Evolutionary conservation across 2,888 invertebrate genomes (phyloP).

Genomic region (Calameuta filiformis): DNA sequence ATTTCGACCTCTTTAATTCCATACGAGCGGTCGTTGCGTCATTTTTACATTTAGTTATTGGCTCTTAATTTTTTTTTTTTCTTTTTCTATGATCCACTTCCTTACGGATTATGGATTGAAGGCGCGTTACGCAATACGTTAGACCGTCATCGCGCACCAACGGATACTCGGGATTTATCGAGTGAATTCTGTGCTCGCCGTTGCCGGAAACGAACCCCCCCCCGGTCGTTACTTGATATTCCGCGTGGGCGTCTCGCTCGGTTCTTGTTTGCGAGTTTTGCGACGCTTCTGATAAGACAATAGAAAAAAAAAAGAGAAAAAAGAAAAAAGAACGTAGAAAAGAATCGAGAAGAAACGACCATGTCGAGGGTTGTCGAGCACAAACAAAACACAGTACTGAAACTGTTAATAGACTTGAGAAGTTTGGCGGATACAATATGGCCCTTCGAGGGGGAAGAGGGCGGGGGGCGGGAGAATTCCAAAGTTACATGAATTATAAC

Average conservation of each 20-base stretch:
- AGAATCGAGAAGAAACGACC: neutral
- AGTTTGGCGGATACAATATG: neutral
- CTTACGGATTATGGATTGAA: neutral
- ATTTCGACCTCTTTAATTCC: neutral
- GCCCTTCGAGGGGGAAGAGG: neutral
- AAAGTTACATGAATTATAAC: neutral
- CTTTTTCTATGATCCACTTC: neutral
- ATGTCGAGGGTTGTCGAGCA: neutral
- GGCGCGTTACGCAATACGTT: neutral
- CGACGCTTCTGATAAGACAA: neutral
- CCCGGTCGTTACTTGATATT: neutral
- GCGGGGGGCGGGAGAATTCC: neutral
- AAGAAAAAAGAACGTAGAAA: neutral
- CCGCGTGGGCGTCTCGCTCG: neutral
- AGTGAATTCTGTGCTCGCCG: neutral
- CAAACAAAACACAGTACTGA: neutral
- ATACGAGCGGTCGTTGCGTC: neutral
- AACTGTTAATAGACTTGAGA: neutral
- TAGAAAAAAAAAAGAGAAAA: neutral
- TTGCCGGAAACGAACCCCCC: neutral
- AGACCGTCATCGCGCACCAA: neutral
- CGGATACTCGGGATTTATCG: neutral
- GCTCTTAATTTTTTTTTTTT: neutral
- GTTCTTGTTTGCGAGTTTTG: neutral
- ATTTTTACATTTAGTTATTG: neutral